Conservation (phyloP, 2,888 invertebrate genomes). For the Scrobipalpa atriplicella region DNA sequence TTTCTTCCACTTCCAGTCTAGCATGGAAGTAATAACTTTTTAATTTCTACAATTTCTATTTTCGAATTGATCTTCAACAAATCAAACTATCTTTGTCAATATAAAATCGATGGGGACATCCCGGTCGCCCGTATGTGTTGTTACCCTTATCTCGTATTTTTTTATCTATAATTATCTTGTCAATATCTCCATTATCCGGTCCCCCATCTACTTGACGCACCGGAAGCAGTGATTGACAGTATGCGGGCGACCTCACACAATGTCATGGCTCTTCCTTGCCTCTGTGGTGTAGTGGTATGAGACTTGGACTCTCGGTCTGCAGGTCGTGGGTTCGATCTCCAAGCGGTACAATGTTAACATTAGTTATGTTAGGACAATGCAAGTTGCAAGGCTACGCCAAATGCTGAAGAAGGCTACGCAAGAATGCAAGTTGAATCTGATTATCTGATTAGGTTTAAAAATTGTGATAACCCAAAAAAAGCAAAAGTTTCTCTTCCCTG, state of each 20-base stretch:
- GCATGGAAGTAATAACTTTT: too few relatives aligned
- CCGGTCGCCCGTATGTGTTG: not conserved
- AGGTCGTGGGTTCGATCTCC: not conserved
- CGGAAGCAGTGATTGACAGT: slow-evolving; percentile 2
- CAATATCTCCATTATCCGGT: not conserved
- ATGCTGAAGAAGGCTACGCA: too few relatives aligned
- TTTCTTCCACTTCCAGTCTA: too few relatives aligned
- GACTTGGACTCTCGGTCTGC: not conserved
- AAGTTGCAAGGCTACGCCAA: too few relatives aligned
- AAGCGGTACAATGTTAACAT: not conserved
- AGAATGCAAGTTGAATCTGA: too few relatives aligned
- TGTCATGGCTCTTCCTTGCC: slow-evolving; percentile 2
- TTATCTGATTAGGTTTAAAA: too few relatives aligned
- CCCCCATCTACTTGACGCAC: not conserved
- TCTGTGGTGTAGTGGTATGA: not conserved
- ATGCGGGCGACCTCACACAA: slow-evolving; percentile 11
- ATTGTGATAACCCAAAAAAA: too few relatives aligned
- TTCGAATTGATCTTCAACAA: not conserved
- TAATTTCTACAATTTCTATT: too few relatives aligned
- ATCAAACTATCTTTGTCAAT: too few relatives aligned
- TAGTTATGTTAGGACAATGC: too few relatives aligned
- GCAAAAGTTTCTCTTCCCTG: too few relatives aligned
- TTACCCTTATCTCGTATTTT: not conserved
- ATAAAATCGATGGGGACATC: not conserved
- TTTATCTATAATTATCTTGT: not conserved